These are phyloP conservation scores for Rallus crepitans DNA, from an alignment of 2,797 vertebrate genomes.

Conservation along the genomic window DNA sequence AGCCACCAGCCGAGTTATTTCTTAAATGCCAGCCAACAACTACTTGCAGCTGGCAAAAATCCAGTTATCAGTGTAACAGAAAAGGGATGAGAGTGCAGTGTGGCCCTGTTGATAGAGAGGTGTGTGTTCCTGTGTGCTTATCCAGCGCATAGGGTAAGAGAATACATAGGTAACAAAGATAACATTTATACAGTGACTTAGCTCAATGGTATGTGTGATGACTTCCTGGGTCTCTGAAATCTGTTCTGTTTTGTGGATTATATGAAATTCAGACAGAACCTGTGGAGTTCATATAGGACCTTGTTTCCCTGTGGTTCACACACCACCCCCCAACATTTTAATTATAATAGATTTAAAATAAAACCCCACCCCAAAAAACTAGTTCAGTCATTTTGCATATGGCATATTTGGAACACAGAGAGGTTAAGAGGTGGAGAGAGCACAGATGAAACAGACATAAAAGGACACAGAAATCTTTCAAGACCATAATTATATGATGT, in stretches of 20 bases:
- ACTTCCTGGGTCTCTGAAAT: background rate
- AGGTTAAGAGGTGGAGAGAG: background rate
- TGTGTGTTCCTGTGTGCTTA: conserved; percentile 6
- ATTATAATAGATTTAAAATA: background rate
- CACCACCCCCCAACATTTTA: background rate
- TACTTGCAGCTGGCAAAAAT: conserved; percentile 31
- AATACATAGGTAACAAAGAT: background rate
- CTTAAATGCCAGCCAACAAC: conserved; percentile 51
- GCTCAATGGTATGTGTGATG: background rate
- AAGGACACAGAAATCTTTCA: background rate
- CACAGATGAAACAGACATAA: background rate
- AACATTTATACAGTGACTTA: conserved; percentile 16
- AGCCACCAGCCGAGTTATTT: conserved; percentile 19
- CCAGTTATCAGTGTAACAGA: background rate
- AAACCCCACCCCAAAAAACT: background rate
- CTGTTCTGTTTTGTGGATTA: background rate
- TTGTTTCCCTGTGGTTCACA: background rate
- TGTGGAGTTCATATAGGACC: background rate
- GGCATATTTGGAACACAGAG: background rate
- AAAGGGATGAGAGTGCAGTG: background rate
- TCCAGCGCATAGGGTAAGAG: background rate
- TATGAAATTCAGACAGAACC: background rate
- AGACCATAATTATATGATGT: background rate
- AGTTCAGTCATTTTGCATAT: background rate
- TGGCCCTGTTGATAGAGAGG: background rate